Evolutionary conservation across 2,113 vertebrate genomes (phyloP).

Genomic region (Morone saxatilis): DNA sequence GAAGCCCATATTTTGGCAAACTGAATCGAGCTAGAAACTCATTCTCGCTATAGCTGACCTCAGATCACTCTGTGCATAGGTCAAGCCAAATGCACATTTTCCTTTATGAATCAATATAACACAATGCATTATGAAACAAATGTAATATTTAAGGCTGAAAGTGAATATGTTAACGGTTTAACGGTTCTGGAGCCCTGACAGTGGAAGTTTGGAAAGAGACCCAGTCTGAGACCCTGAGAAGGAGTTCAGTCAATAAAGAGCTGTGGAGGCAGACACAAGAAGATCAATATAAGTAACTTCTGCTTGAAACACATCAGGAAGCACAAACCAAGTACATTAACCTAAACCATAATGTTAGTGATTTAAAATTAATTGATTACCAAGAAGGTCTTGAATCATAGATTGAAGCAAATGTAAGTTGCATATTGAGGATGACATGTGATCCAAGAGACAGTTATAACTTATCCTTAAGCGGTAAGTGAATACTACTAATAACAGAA

Average conservation of each 20-base stretch:
- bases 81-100: background rate
- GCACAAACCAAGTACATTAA: background rate
- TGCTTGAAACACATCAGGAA: constrained; percentile 3
- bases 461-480: background rate
- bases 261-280: background rate
- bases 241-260: background rate
- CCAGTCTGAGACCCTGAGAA: constrained; percentile 2
- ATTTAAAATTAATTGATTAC: background rate
- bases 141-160: background rate
- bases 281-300: constrained; percentile 1
- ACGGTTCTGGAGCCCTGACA: background rate
- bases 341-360: background rate
- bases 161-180: background rate
- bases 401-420: background rate
- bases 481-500: background rate
- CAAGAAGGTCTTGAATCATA: background rate
- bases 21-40: background rate
- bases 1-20: background rate
- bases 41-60: background rate
- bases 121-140: background rate
- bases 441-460: background rate
- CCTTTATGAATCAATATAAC: background rate
- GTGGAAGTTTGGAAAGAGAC: constrained; percentile 2
- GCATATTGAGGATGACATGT: background rate
- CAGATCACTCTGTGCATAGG: background rate